These are phyloP conservation scores for Spermophilus dauricus DNA, from an alignment of 2,113 vertebrate species.

Conservation along the genomic window DNA sequence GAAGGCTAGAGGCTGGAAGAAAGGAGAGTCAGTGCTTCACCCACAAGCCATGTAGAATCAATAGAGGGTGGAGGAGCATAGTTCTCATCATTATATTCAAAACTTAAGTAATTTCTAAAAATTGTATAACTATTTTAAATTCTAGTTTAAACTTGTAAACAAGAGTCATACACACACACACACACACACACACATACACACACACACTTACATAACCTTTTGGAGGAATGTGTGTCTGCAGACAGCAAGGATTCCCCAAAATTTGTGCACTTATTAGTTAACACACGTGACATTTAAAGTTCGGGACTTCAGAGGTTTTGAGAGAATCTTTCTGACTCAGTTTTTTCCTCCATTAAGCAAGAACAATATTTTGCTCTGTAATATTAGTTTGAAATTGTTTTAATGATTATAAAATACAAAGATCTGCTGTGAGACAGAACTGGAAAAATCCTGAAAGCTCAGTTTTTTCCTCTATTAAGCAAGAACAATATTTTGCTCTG, in stretches of 20 bases:
- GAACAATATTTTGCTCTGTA: neutral
- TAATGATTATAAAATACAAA: conserved; percentile 47
- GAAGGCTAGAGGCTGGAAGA: neutral
- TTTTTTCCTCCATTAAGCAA: neutral
- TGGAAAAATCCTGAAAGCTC: neutral
- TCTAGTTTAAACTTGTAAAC: neutral
- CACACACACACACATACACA: neutral
- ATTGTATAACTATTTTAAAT: neutral
- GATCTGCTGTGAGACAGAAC: neutral
- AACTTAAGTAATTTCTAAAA: neutral
- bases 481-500: too few species aligned
- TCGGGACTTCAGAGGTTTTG: neutral
- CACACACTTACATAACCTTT: neutral
- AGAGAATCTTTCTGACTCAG: neutral
- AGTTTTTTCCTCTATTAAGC: too few species aligned
- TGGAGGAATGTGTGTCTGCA: neutral
- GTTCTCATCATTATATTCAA: neutral
- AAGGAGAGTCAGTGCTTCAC: neutral
- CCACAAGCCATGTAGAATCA: neutral
- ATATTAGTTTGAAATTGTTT: conserved; percentile 24
- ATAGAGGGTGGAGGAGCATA: neutral
- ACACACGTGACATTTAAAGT: neutral
- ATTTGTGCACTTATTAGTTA: neutral
- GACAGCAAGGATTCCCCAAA: neutral
- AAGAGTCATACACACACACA: neutral